Evolutionary conservation across 2,797 vertebrate genomes (phyloP), one percentile per base, ranked within the genome.

Genomic region (Myotis findleyi): DNA sequence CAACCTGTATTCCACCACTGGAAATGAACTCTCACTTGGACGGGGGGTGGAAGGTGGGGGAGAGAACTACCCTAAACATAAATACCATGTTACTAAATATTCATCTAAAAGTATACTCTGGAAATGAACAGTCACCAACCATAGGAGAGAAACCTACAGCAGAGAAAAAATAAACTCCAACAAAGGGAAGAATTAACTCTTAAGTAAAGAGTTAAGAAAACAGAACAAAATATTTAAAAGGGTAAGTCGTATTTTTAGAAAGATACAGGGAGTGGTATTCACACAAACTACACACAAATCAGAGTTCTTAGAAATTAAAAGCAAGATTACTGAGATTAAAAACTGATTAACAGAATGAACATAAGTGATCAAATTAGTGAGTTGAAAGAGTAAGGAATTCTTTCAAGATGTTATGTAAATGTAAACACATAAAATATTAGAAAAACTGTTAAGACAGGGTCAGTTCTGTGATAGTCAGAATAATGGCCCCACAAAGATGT

Each of bases 221-320:
- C 12, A 47, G 47, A 51, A 89, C 27, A 80, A 72, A 92, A 64
- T 51, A 89, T 18, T 59, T 82, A 18, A 33, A 77, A 53, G 62
- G 21, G 25, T 72, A 82, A 68, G 68, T 77, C 5, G 0, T 68
- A 21, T 80, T 84, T 75, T 71, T 92, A 87, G 44, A 91, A 38
- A 76, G 68, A 88, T 21, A 76, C 53, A 75, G 62, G 16, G 16
- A 12, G 21, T 73, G 66, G 23, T 87, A 7, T 36, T 84, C 76
- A 84, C 41, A 87, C 2, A 51, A 51, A 36, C 53, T 59, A 77
- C 8, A 59, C 0, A 23, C 13, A 91, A 68, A 38, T 77, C 30
- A 10, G 55, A 71, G 36, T 64, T 69, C 73, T 79, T 75, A 17
- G 73, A 92, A 86, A 79, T 92, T 79, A 55, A 91, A 92, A 79